Evolutionary conservation across 2,888 invertebrate genomes (phyloP), one percentile per base, ranked within the genome.

Genomic region (Eristalinus sepulchralis): DNA sequence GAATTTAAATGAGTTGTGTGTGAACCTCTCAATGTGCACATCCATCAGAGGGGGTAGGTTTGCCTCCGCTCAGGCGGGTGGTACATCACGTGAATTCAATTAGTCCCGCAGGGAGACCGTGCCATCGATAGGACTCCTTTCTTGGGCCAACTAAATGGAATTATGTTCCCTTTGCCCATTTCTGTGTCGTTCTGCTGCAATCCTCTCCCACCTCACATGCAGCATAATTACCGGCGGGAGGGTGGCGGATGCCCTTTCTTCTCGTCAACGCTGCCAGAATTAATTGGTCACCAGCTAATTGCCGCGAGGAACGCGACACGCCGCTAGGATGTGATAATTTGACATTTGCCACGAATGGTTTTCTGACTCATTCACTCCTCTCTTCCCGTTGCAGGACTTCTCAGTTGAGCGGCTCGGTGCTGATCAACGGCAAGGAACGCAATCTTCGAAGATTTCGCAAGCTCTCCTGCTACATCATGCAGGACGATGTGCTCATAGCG

Each of bases 391-490:
- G 4, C 93, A 97, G 97, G 93, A 97, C 97, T 62, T 96, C 96
- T 81, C 96, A 97, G 90, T 94, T 98, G 27, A 96, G 95, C 89
- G 98, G 98, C 8, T 95, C 95, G 33, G 96, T 98, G 86, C 93
- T 96, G 77, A 97, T 98, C 90, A 98, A 98, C 91, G 97, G 97
- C 62, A 96, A 97, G 90, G 96, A 96, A 88, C 93, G 98, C 72
- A 97, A 97, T 92, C 93, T 97, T 59, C 94, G 98, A 53, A 94
- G 96, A 83, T 98, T 98, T 93, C 95, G 98, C 36, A 98, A 98
- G 92, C 95, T 98, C 93, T 98, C 98, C 13, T 98, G 98, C 91
- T 98, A 98, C 93, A 98, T 99, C 89, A 98, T 98, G 98, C 98
- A 99, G 92, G 97, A 97, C 90, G 97, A 97, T 92, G 96, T 97